A percentile compares a stretch with the other conserved stretches of the same genome.
Conservation (phyloP, 2,888 invertebrate genomes). For the Drosophila mulleri region DNA sequence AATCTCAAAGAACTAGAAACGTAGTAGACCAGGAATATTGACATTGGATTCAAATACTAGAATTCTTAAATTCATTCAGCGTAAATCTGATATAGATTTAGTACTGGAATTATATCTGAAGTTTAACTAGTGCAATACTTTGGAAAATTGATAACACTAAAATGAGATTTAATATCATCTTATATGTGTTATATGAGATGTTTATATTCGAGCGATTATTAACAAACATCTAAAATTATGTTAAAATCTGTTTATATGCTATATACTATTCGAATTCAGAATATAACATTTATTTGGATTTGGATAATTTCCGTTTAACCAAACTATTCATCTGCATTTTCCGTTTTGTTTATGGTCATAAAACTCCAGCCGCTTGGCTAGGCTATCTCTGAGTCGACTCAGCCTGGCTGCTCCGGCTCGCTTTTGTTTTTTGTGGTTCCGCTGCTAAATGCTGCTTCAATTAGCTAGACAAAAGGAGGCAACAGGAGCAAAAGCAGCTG, state of each 20-base stretch:
- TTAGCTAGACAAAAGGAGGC: constrained; percentile 46
- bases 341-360: neutral
- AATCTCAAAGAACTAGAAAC: neutral
- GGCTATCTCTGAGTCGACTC: neutral
- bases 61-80: too few species aligned
- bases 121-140: too few species aligned
- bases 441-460: constrained; percentile 51
- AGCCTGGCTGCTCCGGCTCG: neutral
- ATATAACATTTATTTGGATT: too few species aligned
- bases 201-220: too few species aligned
- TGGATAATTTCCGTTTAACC: neutral
- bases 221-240: too few species aligned
- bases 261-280: too few species aligned
- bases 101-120: too few species aligned
- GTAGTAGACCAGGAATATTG: neutral
- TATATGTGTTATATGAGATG: too few species aligned
- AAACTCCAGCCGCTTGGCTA: neutral
- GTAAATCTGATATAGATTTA: neutral
- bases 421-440: constrained; percentile 17
- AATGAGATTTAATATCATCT: too few species aligned
- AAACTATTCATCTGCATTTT: neutral
- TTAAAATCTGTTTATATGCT: too few species aligned
- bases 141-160: too few species aligned
- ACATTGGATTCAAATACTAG: too few species aligned
- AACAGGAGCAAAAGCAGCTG: constrained; percentile 21